Percentiles rank a stretch among this genome's conserved stretches.
phyloP scores from a whole-genome alignment of 2,113 vertebrate species.

The Dromas ardeola region DNA sequence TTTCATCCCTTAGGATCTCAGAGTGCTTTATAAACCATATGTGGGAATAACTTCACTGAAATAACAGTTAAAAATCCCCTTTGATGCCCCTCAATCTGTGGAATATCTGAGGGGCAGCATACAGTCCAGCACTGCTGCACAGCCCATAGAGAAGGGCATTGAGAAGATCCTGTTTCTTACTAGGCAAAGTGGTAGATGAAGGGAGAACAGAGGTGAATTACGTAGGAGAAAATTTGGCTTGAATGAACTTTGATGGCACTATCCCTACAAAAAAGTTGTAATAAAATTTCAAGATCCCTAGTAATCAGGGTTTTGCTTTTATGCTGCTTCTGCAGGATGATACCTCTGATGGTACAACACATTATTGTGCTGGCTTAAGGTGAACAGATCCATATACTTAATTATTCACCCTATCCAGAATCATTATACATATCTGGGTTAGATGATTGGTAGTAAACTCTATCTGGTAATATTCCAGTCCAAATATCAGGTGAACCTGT shows the following conservation, averaged over 20 bases:
- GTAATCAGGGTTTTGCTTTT: background rate
- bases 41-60: slow-evolving; percentile 37
- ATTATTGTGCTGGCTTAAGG: background rate
- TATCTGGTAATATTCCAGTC: background rate
- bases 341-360: background rate
- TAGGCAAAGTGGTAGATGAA: background rate
- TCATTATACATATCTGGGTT: background rate
- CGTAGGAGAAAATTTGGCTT: background rate
- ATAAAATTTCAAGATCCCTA: background rate
- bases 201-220: background rate
- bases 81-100: background rate
- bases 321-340: background rate
- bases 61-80: background rate
- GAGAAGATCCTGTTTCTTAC: background rate
- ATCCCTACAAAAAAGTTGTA: background rate
- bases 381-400: background rate
- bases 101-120: background rate
- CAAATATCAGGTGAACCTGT: background rate
- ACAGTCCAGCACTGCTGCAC: background rate
- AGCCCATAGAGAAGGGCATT: background rate
- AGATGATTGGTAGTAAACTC: background rate
- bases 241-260: background rate
- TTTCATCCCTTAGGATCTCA: slow-evolving; percentile 58
- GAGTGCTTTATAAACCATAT: slow-evolving; percentile 22
- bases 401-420: background rate